phyloP scores from a whole-genome alignment of 2,113 vertebrate genomes.

The Caretta caretta region DNA sequence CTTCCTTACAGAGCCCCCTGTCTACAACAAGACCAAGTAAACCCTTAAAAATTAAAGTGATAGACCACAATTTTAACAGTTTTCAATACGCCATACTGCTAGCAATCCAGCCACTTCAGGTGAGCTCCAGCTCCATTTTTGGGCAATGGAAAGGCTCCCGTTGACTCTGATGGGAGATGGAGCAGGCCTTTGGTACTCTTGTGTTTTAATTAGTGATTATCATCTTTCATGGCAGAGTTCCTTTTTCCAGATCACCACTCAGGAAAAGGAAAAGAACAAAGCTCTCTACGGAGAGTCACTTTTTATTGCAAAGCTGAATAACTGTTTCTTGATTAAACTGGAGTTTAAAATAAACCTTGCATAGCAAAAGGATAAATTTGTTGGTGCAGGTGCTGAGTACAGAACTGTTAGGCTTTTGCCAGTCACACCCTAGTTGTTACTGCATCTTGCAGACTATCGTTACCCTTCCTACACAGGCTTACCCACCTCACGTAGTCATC shows the following conservation, averaged over 20 bases:
- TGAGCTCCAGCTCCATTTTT: neutral
- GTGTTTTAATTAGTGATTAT: neutral
- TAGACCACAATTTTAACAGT: neutral
- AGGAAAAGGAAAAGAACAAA: constrained; percentile 42
- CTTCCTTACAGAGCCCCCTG: neutral
- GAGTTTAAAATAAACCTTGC: constrained; percentile 50
- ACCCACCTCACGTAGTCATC: neutral
- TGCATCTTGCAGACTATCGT: neutral
- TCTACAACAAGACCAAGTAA: neutral
- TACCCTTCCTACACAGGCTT: neutral
- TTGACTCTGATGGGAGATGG: neutral
- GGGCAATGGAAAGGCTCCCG: neutral
- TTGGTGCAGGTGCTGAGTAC: constrained; percentile 1
- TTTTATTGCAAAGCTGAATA: constrained; percentile 63
- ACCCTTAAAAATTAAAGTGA: neutral
- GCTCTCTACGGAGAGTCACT: constrained; percentile 39
- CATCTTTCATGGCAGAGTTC: neutral
- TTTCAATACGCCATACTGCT: neutral
- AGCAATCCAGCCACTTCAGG: neutral
- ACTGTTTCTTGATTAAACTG: constrained; percentile 66
- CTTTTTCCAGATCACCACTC: neutral
- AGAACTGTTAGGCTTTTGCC: neutral
- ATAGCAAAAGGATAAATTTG: constrained; percentile 58
- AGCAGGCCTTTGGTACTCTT: neutral
- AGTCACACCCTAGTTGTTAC: constrained; percentile 26